Conservation (phyloP, 1,140 invertebrate genomes). For the Macrobrachium nipponense region DNA sequence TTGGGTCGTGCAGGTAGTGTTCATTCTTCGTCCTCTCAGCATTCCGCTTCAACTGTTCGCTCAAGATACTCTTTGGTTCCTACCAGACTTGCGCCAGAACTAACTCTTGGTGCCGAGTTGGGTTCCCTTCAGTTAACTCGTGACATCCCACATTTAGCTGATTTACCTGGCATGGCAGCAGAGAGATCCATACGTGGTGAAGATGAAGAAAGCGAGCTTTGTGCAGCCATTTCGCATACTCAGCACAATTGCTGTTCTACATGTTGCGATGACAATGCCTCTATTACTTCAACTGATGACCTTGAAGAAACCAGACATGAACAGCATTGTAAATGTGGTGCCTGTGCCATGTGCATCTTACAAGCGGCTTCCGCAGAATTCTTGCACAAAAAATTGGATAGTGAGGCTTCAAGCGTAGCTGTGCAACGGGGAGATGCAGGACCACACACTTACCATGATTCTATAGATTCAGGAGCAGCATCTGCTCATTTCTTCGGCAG, state of each 20-base stretch:
- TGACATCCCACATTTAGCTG: constrained; percentile 62
- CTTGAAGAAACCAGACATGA: constrained; percentile 41
- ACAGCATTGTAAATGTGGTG: constrained; percentile 54
- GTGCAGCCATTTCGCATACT: constrained; percentile 46
- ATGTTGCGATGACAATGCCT: constrained; percentile 60
- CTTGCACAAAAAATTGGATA: constrained; percentile 50
- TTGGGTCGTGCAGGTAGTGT: constrained; percentile 62
- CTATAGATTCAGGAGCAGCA: constrained; percentile 30
- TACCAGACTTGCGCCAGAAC: constrained; percentile 48
- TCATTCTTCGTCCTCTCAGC: constrained; percentile 65
- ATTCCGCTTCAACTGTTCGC: constrained; percentile 65
- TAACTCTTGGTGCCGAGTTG: constrained; percentile 60
- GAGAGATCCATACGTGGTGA: constrained; percentile 38
- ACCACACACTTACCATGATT: constrained; percentile 38
- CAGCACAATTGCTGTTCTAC: constrained; percentile 64
- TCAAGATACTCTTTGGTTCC: constrained; percentile 63
- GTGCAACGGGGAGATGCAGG: constrained; percentile 36
- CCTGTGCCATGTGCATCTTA: constrained; percentile 57
- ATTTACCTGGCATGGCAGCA: constrained; percentile 63
- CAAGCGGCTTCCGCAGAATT: constrained; percentile 51
- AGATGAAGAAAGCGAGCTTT: constrained; percentile 52
- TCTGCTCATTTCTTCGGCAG: constrained; percentile 41
- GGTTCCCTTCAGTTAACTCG: constrained; percentile 55
- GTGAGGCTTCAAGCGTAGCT: constrained; percentile 42
- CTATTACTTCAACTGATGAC: constrained; percentile 50